A percentile compares a stretch with the other conserved stretches of the same genome.
Evolutionary conservation across 2,888 invertebrate genomes (phyloP).

Genomic region (Matsumyia berberina): DNA sequence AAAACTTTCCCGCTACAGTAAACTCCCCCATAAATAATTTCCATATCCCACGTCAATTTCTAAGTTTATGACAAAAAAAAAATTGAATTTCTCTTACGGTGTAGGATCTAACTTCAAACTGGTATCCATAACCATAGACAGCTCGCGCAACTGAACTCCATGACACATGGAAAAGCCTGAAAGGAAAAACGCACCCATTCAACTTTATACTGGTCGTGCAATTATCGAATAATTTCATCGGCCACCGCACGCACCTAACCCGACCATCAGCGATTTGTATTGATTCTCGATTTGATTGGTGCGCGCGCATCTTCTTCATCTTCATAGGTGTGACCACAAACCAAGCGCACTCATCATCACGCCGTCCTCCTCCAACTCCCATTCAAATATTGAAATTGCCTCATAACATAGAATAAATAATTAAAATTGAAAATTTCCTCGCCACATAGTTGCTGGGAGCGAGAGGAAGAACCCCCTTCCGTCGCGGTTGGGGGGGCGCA

Average conservation of each 20-base stretch:
- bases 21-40: conserved; percentile 29
- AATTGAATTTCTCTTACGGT: neutral
- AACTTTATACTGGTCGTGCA: conserved; percentile 42
- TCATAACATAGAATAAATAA: conserved; percentile 71
- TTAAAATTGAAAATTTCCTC: conserved; percentile 70
- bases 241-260: conserved; percentile 52
- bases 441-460: conserved; percentile 7
- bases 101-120: conserved; percentile 11
- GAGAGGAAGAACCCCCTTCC: no score
- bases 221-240: conserved; percentile 62
- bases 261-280: conserved; percentile 52
- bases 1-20: conserved; percentile 33
- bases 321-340: conserved; percentile 69
- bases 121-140: conserved; percentile 7
- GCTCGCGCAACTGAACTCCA: conserved; percentile 30
- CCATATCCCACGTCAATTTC: conserved; percentile 8
- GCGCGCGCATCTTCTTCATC: conserved; percentile 60
- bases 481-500: conserved; percentile 47
- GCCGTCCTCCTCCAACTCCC: conserved; percentile 44
- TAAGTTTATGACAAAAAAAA: conserved; percentile 30
- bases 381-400: conserved; percentile 67
- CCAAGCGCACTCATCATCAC: conserved; percentile 58
- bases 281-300: conserved; percentile 69
- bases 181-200: conserved; percentile 50
- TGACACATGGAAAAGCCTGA: conserved; percentile 27